These are phyloP conservation scores for Sebastiscus tertius DNA, from an alignment of 2,797 vertebrate species.

Conservation along the genomic window DNA sequence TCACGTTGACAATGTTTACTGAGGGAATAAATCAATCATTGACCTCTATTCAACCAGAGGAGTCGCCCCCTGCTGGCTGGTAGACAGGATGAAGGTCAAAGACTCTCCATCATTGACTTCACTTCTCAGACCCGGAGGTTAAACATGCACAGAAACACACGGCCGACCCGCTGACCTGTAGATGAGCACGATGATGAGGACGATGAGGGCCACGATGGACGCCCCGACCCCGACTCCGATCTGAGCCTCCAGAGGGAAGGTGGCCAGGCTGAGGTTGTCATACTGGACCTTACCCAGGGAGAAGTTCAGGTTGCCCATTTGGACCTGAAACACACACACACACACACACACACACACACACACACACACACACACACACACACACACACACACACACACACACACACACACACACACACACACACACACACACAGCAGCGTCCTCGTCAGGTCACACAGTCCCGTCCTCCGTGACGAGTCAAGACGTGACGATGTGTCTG, in stretches of 20 bases:
- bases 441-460: not conserved
- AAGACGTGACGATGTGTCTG: not conserved
- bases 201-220: slow-evolving; percentile 93
- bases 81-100: too few relatives aligned
- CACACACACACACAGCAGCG: not conserved
- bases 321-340: slow-evolving; percentile 83
- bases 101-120: too few relatives aligned
- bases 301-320: slow-evolving; percentile 95
- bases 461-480: too few relatives aligned
- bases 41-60: too few relatives aligned
- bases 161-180: slow-evolving; percentile 86
- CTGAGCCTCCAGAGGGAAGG: slow-evolving; percentile 95
- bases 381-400: too few relatives aligned
- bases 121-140: too few relatives aligned
- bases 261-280: slow-evolving; percentile 89
- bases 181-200: slow-evolving; percentile 95
- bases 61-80: too few relatives aligned
- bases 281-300: slow-evolving; percentile 94
- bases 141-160: not conserved
- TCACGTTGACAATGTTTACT: too few relatives aligned
- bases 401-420: too few relatives aligned
- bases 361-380: too few relatives aligned
- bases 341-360: too few relatives aligned
- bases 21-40: rapidly evolving
- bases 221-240: slow-evolving; percentile 93